Evolutionary conservation across 2,888 invertebrate genomes (phyloP), one percentile per base, ranked within the genome.

Genomic region (Trichogramma evanescens): DNA sequence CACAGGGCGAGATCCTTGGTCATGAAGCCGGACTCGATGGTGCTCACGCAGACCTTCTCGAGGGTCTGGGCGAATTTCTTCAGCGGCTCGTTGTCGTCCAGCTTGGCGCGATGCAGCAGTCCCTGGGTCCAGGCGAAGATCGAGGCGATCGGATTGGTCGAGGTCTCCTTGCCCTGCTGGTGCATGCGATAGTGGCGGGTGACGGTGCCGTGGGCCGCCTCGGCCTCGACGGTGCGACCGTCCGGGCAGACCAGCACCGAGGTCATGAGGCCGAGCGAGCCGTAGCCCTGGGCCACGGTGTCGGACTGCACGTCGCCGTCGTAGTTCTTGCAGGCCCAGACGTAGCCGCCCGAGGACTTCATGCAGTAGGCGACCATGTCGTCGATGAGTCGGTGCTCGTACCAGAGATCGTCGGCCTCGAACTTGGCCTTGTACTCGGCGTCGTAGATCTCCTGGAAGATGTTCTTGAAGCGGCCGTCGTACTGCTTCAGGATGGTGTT

Each of bases 301-400:
- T 99, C 98, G 0, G 95, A 96, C 79, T 99, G 98, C 0, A 99
- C 98, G 80, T 99, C 98, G 49, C 98, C 98, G 74, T 99, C 98
- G 76, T 99, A 99, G 79, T 99, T 99, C 79, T 99, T 99, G 80
- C 98, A 99, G 6, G 98, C 96, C 98, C 98, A 99, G 0, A 99
- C 96, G 78, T 98, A 99, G 49, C 98, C 98, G 67, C 99, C 99
- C 71, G 95, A 94, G 0, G 94, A 93, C 79, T 98, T 98, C 92
- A 98, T 93, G 43, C 90, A 89, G 74, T 96, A 95, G 3, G 98
- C 98, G 9, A 98, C 97, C 98, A 98, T 98, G 73, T 99, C 98
- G 77, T 99, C 98, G 74, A 99, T 99, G 57, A 99, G 82, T 63
- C 98, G 86, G 79, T 99, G 98, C 78, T 99, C 98, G 75, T 99